A percentile compares a stretch with the other conserved stretches of the same genome.
phyloP scores from a whole-genome alignment of 2,888 invertebrate species.

The Polydrusus tereticollis region DNA sequence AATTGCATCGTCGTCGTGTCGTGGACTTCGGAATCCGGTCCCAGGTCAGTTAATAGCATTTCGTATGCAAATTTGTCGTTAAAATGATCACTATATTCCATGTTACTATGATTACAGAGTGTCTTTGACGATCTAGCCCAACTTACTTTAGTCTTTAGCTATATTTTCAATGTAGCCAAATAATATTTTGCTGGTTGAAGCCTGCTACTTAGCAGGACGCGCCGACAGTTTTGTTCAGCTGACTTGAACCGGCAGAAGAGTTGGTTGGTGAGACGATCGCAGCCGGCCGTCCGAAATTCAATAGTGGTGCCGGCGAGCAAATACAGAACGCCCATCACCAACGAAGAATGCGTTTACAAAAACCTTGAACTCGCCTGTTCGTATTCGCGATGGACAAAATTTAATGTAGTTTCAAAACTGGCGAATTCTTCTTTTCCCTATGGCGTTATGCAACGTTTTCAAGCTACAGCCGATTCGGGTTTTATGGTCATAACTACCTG shows the following conservation, averaged over 20 bases:
- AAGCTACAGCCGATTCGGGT: conserved; percentile 26
- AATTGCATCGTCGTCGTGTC: too few relatives aligned
- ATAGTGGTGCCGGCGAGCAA: conserved; percentile 42
- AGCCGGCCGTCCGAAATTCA: conserved; percentile 48
- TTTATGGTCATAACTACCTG: conserved; percentile 33
- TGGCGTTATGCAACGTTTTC: conserved; percentile 36
- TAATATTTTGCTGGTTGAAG: conserved; percentile 8
- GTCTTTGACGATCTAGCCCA: too few relatives aligned
- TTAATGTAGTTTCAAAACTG: conserved; percentile 18
- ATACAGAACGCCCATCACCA: conserved; percentile 45
- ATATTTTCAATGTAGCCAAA: too few relatives aligned
- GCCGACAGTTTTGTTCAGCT: conserved; percentile 22
- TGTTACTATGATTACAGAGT: too few relatives aligned
- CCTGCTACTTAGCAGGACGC: conserved; percentile 20
- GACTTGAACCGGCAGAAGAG: conserved; percentile 30
- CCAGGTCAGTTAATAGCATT: too few relatives aligned
- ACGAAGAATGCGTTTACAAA: conserved; percentile 47
- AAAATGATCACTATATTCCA: too few relatives aligned
- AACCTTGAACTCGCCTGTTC: conserved; percentile 43
- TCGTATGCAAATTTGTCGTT: too few relatives aligned
- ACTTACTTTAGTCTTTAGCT: too few relatives aligned
- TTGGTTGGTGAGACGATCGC: conserved; percentile 28
- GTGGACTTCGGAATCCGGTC: too few relatives aligned
- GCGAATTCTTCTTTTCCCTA: conserved; percentile 32
- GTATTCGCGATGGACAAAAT: conserved; percentile 36